A percentile compares a stretch with the other conserved stretches of the same genome.
Conservation (phyloP, 2,888 invertebrate species). For the Leptinotarsa rubiginosa region DNA sequence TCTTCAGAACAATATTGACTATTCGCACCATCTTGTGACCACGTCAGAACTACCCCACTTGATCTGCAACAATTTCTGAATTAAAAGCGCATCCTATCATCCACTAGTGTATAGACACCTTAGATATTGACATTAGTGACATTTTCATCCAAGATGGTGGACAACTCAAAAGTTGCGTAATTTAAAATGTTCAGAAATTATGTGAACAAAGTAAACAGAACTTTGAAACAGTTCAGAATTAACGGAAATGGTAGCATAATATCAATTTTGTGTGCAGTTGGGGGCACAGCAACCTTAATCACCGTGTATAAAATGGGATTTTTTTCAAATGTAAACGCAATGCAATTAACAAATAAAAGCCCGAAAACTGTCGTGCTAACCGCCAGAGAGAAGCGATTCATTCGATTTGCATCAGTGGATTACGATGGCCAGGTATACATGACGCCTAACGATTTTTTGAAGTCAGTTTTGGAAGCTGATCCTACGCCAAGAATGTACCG, state of each 20-base stretch:
- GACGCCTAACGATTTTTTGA: slow-evolving; percentile 98
- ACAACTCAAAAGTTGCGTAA: no score
- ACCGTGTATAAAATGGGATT: background rate
- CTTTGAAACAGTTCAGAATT: background rate
- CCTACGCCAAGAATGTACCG: slow-evolving; percentile 86
- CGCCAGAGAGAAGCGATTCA: slow-evolving; percentile 88
- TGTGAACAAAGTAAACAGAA: background rate
- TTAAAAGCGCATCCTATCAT: no score
- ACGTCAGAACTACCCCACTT: no score
- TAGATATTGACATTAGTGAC: no score
- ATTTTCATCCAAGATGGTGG: no score
- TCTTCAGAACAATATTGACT: no score
- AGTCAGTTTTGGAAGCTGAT: slow-evolving; percentile 93
- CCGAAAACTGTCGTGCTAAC: slow-evolving; percentile 69
- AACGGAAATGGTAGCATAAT: background rate
- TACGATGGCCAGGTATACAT: slow-evolving; percentile 94
- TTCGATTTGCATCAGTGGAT: slow-evolving; percentile 94
- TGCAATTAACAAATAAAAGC: background rate
- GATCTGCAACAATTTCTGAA: no score
- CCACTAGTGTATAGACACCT: no score
- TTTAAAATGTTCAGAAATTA: no score
- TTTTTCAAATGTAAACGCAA: background rate
- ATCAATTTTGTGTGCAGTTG: background rate
- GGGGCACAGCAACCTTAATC: background rate
- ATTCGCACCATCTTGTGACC: no score